These are phyloP conservation scores for Micropoecilia bifurca DNA, from an alignment of 2,797 vertebrate species.

Conservation along the genomic window DNA sequence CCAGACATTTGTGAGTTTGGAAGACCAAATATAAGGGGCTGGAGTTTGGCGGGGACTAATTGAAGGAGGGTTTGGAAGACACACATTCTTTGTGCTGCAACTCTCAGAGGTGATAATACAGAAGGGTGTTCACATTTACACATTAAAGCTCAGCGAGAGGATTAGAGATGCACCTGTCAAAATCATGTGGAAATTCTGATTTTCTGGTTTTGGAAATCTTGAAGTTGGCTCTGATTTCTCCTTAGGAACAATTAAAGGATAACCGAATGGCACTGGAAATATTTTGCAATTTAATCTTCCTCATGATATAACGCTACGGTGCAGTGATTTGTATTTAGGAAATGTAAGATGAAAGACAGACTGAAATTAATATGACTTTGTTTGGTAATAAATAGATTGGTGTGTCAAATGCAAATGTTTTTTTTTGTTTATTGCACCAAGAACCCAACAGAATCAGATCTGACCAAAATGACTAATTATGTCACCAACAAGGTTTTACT, in stretches of 20 bases:
- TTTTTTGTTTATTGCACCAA: neutral
- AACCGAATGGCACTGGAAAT: neutral
- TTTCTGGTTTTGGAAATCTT: neutral
- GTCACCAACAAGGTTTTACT: neutral
- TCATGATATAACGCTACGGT: neutral
- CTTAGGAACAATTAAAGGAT: neutral
- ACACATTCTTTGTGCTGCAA: constrained; percentile 35
- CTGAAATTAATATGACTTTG: neutral
- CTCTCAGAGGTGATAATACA: constrained; percentile 48
- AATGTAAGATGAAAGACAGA: neutral
- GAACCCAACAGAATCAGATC: neutral
- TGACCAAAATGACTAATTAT: neutral
- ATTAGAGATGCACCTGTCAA: neutral
- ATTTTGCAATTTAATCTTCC: neutral
- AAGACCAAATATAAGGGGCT: neutral
- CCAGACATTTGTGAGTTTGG: neutral
- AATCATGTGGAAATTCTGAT: neutral
- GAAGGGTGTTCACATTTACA: constrained; percentile 28
- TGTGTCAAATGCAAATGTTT: neutral
- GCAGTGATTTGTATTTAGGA: neutral
- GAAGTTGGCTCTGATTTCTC: neutral
- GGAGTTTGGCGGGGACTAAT: constrained; percentile 28
- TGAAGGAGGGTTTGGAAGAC: constrained; percentile 21
- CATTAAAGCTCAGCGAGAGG: constrained; percentile 1
- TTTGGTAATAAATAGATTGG: neutral